Evolutionary conservation across 2,113 vertebrate genomes (phyloP).

Genomic region (Petrocephalus zakoni): DNA sequence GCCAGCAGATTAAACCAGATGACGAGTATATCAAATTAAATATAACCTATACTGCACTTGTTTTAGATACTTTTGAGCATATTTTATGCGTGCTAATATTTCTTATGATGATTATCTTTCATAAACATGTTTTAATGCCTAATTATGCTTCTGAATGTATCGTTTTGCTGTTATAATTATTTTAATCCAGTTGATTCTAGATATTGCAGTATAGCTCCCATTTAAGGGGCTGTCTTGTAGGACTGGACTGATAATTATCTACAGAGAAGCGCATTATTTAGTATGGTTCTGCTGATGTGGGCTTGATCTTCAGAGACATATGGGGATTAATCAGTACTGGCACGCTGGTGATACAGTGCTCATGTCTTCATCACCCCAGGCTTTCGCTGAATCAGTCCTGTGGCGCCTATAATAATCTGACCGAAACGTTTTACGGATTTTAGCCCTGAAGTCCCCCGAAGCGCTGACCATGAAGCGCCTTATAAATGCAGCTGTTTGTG

Average conservation of each 20-base stretch:
- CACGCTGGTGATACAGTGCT: constrained; percentile 45
- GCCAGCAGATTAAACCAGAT: too few species aligned
- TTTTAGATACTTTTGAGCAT: neutral
- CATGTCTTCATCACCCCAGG: constrained; percentile 17
- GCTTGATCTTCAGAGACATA: constrained; percentile 18
- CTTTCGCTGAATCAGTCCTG: constrained; percentile 10
- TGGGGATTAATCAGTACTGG: constrained; percentile 47
- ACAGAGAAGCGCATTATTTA: constrained; percentile 19
- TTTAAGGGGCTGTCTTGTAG: neutral
- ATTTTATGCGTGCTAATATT: neutral
- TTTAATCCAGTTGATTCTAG: neutral
- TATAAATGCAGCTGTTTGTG: neutral
- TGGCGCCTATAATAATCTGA: neutral
- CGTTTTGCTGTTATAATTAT: neutral
- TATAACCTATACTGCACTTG: neutral
- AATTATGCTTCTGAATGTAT: neutral
- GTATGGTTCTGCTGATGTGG: constrained; percentile 24
- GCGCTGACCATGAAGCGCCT: neutral
- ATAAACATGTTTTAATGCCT: neutral
- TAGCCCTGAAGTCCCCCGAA: neutral
- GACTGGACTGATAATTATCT: constrained; percentile 20
- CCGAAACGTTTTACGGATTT: neutral
- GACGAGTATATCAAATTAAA: too few species aligned
- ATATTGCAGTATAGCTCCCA: neutral
- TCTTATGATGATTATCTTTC: neutral